Base-by-base conservation (phyloP, 2,888 invertebrate genomes). In the Theristus sp. region DNA sequence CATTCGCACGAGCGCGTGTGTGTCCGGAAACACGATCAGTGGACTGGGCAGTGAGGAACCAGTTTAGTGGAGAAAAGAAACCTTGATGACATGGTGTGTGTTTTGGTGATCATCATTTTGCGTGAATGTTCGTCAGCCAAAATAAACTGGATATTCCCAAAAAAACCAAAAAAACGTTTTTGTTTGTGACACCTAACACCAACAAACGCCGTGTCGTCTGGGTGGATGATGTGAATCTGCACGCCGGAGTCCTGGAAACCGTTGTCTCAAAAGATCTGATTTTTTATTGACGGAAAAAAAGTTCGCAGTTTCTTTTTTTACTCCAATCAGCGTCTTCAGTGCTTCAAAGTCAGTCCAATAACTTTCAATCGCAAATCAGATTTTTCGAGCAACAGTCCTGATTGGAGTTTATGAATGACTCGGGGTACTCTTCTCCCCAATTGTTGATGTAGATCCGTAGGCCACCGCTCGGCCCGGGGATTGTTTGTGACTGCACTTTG, bases 201-300 rank as follows among this genome's bases (percentile, higher is more conserved):
- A 6, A 47, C 25, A 25, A n/a, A 46, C 20, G 58, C 3, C 27
- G 58, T 56, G 27, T 52, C 29, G 3, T 13, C 26, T 3, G 59
- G 59, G 29, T 52, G 25, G 6, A 53, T 53, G 59, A 59, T 59
- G 53, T 59, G 59, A 10, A 59, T 6, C 26, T 59, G 59, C 2
- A 59, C 29, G 25, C 59, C 59, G 28, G 27, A 53, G 31, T 59
- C 59, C n/a, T n/a, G n/a, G n/a, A n/a, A n/a, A n/a, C n/a, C n/a
- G n/a, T n/a, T n/a, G n/a, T n/a, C n/a, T n/a, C n/a, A n/a, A n/a
- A n/a, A n/a, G n/a, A n/a, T n/a, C n/a, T n/a, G n/a, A n/a, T n/a
- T n/a, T n/a, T n/a, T n/a, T n/a, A n/a, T n/a, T n/a, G n/a, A n/a
- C n/a, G n/a, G n/a, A n/a, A n/a, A n/a, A n/a, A n/a, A n/a, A n/a